These are phyloP conservation scores for Boleophthalmus pectinirostris DNA, from an alignment of 2,113 vertebrate genomes.

Conservation along the genomic window DNA sequence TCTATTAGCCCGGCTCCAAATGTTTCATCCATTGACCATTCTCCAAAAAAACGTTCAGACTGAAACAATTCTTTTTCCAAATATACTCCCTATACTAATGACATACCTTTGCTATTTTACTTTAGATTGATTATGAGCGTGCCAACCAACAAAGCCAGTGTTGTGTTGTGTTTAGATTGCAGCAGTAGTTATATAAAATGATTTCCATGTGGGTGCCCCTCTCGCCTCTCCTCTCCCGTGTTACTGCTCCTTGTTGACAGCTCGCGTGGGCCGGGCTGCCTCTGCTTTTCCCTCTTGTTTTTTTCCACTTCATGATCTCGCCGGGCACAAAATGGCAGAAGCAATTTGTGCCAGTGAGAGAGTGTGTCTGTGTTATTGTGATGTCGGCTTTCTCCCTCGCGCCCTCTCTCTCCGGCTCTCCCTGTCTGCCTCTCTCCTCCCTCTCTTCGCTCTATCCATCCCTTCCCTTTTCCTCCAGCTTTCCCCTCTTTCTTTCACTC, in stretches of 20 bases:
- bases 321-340: slow-evolving; percentile 55
- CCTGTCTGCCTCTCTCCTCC: no score
- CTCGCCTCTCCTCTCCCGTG: not conserved
- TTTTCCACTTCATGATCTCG: slow-evolving; percentile 12
- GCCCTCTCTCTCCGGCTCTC: no score
- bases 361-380: not conserved
- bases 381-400: not conserved
- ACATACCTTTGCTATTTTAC: not conserved
- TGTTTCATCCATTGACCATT: not conserved
- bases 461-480: no score
- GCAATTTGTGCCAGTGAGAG: slow-evolving; percentile 12
- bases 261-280: not conserved
- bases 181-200: not conserved
- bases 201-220: not conserved
- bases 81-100: not conserved
- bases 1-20: not conserved
- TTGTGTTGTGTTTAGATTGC: not conserved
- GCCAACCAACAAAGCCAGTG: not conserved
- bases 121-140: not conserved
- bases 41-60: not conserved
- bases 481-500: not conserved
- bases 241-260: slow-evolving; percentile 1
- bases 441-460: no score
- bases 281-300: not conserved
- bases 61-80: not conserved